These are phyloP conservation scores for Serranus cabrilla DNA, from an alignment of 2,797 vertebrate genomes.

Conservation along the genomic window DNA sequence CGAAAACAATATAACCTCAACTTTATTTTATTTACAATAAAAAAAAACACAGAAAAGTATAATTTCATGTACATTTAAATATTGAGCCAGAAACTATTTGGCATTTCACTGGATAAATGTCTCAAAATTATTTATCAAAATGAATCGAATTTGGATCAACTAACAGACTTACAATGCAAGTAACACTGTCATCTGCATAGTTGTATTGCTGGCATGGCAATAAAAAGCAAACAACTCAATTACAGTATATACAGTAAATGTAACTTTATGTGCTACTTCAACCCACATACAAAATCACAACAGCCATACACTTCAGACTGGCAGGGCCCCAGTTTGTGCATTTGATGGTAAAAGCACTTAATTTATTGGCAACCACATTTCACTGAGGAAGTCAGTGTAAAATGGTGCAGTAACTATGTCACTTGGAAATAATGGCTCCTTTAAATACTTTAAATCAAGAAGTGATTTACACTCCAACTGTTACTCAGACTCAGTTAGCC, in stretches of 20 bases:
- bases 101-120: not conserved
- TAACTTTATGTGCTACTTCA: conserved; percentile 3
- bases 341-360: not conserved
- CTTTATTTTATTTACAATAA: not conserved
- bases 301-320: not conserved
- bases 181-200: not conserved
- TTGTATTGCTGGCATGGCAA: not conserved
- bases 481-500: conserved; percentile 2
- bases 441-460: conserved; percentile 42
- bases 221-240: not conserved
- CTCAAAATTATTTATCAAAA: not conserved
- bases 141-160: not conserved
- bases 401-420: conserved; percentile 12
- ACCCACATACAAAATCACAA: too few species aligned
- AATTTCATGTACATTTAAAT: not conserved
- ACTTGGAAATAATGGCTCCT: conserved; percentile 24
- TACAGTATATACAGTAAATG: not conserved
- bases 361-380: conserved; percentile 19
- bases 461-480: conserved; percentile 12
- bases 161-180: not conserved
- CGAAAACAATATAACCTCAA: too few species aligned
- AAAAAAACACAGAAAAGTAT: too few species aligned
- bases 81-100: not conserved
- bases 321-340: not conserved
- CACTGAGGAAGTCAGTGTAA: not conserved